Evolutionary conservation across 2,888 invertebrate genomes (phyloP).

Genomic region (Pollenia amentaria): DNA sequence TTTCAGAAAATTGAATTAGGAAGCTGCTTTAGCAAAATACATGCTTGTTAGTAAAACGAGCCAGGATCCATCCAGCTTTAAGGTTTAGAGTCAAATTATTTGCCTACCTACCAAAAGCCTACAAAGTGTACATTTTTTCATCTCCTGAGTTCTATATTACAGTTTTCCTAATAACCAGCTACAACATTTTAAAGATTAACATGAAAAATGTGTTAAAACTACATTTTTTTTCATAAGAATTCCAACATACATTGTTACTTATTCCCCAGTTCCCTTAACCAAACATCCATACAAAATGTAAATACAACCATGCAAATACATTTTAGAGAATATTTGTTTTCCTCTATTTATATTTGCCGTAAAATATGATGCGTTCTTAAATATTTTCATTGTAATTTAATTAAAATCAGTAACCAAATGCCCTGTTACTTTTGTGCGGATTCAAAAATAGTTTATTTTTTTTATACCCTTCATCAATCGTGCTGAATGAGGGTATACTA

Average conservation of each 20-base stretch:
- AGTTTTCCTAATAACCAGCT: neutral
- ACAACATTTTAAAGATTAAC: slow-evolving; percentile 18
- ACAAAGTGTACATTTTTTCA: too few relatives aligned
- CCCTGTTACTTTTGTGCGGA: slow-evolving; percentile 39
- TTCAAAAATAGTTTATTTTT: slow-evolving; percentile 16
- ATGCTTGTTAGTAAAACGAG: neutral
- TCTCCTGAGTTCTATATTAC: neutral
- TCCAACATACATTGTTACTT: neutral
- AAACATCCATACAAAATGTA: slow-evolving; percentile 2
- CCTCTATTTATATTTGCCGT: slow-evolving; percentile 1
- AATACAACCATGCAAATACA: slow-evolving; percentile 15
- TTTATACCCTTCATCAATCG: neutral
- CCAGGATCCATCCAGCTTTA: neutral
- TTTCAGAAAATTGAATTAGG: neutral
- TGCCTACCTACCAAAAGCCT: too few relatives aligned
- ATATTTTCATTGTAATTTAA: slow-evolving; percentile 73
- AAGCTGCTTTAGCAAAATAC: slow-evolving; percentile 1
- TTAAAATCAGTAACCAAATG: slow-evolving; percentile 72
- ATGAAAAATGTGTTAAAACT: slow-evolving; percentile 68
- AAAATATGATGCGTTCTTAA: slow-evolving; percentile 70
- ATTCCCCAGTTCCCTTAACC: neutral
- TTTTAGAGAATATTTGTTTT: neutral
- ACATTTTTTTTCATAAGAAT: neutral
- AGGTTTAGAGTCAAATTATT: too few relatives aligned
- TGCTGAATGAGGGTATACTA: neutral